These are phyloP conservation scores for Sigmodon hispidus DNA, from an alignment of 2,113 vertebrate genomes.

Conservation along the genomic window DNA sequence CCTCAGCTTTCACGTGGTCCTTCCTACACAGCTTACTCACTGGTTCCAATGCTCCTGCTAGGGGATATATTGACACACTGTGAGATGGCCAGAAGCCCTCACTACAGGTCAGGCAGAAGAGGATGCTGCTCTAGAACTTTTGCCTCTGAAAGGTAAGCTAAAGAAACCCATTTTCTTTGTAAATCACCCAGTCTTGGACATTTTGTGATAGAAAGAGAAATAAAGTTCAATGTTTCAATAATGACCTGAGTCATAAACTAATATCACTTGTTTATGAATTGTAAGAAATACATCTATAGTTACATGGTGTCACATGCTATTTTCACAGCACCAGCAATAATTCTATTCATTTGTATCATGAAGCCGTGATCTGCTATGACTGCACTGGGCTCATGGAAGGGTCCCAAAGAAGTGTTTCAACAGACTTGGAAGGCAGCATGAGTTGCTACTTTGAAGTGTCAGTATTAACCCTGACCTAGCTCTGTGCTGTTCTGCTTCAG, in stretches of 20 bases:
- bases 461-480: not conserved
- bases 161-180: not conserved
- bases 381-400: accelerated
- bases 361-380: not conserved
- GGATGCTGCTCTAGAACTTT: not conserved
- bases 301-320: not conserved
- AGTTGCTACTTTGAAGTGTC: not conserved
- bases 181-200: not conserved
- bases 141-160: not conserved
- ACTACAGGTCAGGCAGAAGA: not conserved
- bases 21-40: not conserved
- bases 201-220: not conserved
- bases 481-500: not conserved
- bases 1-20: not conserved
- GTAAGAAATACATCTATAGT: not conserved
- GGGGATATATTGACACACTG: no score
- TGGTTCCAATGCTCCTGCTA: no score
- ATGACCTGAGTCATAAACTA: not conserved
- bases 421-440: not conserved
- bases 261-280: accelerated
- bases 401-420: not conserved
- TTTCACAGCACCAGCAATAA: not conserved
- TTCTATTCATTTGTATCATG: not conserved
- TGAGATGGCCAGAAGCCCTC: not conserved
- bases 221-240: not conserved